Percentiles rank a stretch among this genome's conserved stretches.
Evolutionary conservation across 2,888 invertebrate species (phyloP).

Genomic region (Drosophila mulleri): DNA sequence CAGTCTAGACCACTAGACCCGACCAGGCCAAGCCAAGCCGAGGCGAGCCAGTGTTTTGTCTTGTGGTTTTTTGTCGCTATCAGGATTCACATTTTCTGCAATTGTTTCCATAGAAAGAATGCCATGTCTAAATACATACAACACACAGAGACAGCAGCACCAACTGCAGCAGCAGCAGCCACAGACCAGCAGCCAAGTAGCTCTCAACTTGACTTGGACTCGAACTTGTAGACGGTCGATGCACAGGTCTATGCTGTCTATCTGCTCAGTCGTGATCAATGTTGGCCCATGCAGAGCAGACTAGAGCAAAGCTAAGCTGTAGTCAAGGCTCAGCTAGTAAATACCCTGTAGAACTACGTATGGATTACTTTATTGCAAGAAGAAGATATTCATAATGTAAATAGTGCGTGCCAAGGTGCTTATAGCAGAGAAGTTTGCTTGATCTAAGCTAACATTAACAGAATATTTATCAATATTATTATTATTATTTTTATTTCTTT

Average conservation of each 20-base stretch:
- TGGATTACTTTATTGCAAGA: background rate
- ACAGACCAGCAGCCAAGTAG: constrained; percentile 49
- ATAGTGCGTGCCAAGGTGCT: no score
- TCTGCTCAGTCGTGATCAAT: constrained; percentile 79
- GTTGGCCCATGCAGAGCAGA: constrained; percentile 55
- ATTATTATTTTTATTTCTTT: background rate
- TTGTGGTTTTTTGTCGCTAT: constrained; percentile 70
- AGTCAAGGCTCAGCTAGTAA: background rate
- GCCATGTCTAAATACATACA: constrained; percentile 63
- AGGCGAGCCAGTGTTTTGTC: constrained; percentile 37
- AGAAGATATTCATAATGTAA: background rate
- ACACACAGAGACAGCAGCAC: constrained; percentile 17
- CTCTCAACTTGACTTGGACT: constrained; percentile 53
- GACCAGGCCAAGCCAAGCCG: background rate
- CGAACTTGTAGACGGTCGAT: constrained; percentile 38
- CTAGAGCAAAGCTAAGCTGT: constrained; percentile 30
- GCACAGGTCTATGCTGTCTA: constrained; percentile 55
- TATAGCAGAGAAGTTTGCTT: background rate
- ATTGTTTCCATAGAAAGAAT: constrained; percentile 69
- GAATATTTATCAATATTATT: background rate
- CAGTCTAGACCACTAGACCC: constrained; percentile 18
- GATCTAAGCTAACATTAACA: background rate
- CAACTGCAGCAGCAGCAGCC: constrained; percentile 5
- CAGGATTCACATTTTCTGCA: constrained; percentile 80
- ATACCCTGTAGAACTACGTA: constrained; percentile 8